Conservation (phyloP, 2,888 invertebrate species). For the Agrotis segetum region DNA sequence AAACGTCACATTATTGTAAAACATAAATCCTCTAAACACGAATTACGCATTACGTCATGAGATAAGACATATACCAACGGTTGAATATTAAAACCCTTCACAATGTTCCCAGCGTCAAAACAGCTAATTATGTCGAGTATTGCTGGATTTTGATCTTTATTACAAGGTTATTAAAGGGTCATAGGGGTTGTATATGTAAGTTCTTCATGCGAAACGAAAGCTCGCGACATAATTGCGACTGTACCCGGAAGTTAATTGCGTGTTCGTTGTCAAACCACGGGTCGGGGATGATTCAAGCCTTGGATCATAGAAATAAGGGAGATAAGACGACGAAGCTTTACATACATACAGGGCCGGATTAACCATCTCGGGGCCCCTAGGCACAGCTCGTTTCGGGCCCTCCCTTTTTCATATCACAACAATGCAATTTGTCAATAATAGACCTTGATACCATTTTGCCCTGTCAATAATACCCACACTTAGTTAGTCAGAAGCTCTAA, state of each 20-base stretch:
- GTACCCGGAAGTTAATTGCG: conserved; percentile 79
- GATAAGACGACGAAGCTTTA: conserved; percentile 47
- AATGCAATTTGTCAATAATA: no score
- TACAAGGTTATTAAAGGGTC: conserved; percentile 17
- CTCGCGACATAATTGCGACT: conserved; percentile 72
- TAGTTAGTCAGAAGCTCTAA: no score
- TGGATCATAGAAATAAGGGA: conserved; percentile 61
- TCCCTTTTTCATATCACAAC: no score
- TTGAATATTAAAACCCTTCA: conserved; percentile 61
- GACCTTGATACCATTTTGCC: no score
- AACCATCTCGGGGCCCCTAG: no score
- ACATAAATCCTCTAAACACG: conserved; percentile 52
- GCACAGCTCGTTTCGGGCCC: no score
- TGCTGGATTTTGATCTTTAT: conserved; percentile 44
- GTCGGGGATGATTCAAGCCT: conserved; percentile 72
- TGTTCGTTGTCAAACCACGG: conserved; percentile 74
- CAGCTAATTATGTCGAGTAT: conserved; percentile 52
- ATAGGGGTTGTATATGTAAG: conserved; percentile 27
- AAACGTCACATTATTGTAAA: conserved; percentile 52
- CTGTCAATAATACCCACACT: no score
- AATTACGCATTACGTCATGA: conserved; percentile 60
- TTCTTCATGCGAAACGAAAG: conserved; percentile 58
- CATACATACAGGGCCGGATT: no score
- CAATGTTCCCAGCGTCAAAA: conserved; percentile 39
- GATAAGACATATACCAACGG: conserved; percentile 55